Evolutionary conservation across 2,113 vertebrate species (phyloP).

Genomic region (Calidris pygmaea): DNA sequence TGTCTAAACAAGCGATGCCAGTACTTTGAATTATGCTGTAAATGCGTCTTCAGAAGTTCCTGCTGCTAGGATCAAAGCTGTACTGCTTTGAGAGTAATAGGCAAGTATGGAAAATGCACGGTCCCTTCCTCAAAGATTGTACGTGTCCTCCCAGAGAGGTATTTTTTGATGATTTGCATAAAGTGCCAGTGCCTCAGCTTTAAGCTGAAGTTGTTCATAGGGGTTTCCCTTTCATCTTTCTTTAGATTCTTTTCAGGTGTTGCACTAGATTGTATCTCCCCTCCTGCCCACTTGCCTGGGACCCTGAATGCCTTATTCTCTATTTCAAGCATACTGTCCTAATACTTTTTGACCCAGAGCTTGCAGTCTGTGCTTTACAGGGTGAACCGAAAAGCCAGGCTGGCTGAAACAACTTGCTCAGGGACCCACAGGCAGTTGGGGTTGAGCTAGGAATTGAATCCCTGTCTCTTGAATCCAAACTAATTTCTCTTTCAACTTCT

Average conservation of each 20-base stretch:
- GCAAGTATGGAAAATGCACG: background rate
- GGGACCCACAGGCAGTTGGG: background rate
- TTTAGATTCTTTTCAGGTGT: background rate
- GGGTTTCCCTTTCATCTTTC: background rate
- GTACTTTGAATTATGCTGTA: background rate
- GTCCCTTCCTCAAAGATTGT: background rate
- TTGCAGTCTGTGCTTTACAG: background rate
- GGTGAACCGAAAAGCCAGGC: background rate
- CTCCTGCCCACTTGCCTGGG: background rate
- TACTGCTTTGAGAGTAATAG: background rate
- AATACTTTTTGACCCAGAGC: background rate
- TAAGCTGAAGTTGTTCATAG: background rate
- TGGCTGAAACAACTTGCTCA: background rate
- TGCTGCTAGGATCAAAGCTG: background rate
- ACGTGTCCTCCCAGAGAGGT: background rate
- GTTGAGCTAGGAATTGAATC: background rate
- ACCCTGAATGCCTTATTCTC: background rate
- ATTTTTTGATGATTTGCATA: background rate
- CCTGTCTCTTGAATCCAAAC: background rate
- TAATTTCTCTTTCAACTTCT: background rate
- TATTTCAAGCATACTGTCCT: background rate
- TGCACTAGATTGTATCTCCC: background rate
- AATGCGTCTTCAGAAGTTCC: background rate
- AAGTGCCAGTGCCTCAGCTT: background rate
- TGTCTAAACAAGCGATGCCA: background rate